Conservation (phyloP, 2,113 vertebrate species). For the Prunella himalayana region DNA sequence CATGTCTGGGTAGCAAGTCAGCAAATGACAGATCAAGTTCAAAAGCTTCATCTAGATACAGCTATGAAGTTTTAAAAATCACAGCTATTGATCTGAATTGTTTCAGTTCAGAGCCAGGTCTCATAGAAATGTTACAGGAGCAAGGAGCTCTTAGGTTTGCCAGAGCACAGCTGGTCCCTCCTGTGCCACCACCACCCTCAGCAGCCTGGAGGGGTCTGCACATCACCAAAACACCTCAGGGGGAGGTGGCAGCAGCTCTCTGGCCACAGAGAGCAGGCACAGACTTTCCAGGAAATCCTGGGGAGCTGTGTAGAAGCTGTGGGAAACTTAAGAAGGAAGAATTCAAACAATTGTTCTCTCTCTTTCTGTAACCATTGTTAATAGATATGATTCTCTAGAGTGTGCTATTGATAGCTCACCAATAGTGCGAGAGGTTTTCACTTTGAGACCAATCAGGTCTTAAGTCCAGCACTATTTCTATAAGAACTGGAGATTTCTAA, state of each 20-base stretch:
- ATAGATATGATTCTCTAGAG: too few relatives aligned
- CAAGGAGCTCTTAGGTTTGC: neutral
- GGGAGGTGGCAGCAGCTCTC: neutral
- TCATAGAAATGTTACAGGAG: neutral
- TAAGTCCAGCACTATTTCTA: too few relatives aligned
- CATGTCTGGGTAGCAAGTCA: neutral
- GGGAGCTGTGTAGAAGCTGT: too few relatives aligned
- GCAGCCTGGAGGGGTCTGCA: neutral
- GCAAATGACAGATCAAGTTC: neutral
- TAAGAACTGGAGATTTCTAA: too few relatives aligned
- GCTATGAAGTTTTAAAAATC: neutral
- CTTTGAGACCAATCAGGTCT: too few relatives aligned
- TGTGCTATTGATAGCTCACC: too few relatives aligned
- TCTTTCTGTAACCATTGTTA: too few relatives aligned
- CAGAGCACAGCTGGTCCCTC: neutral
- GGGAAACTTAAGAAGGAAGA: too few relatives aligned
- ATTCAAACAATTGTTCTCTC: too few relatives aligned
- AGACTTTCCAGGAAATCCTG: too few relatives aligned
- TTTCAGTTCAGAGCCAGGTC: neutral
- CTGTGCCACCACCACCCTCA: fast-evolving
- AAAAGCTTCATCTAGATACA: neutral
- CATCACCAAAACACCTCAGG: fast-evolving
- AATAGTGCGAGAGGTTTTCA: too few relatives aligned
- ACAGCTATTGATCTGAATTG: neutral
- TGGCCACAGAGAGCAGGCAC: too few relatives aligned